Conservation (phyloP, 2,113 vertebrate species). For the Hydropotes inermis region DNA sequence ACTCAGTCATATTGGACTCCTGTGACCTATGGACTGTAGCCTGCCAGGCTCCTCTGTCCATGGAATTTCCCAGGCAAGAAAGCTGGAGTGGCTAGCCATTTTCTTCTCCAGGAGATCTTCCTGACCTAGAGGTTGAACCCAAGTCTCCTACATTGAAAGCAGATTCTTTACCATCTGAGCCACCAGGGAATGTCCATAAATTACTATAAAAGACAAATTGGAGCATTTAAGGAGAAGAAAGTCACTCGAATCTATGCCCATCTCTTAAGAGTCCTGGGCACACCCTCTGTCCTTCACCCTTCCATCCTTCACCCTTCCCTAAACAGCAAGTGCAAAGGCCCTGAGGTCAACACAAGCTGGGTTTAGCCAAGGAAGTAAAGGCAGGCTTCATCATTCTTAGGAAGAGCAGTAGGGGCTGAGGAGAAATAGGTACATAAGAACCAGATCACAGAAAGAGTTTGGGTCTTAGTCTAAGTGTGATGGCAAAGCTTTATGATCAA, state of each 20-base stretch:
- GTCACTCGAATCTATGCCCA: not conserved
- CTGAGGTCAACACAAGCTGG: not conserved
- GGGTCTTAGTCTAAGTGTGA: not conserved
- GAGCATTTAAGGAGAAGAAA: not conserved
- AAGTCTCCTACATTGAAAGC: not conserved
- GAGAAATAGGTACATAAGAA: not conserved
- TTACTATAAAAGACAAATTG: not conserved
- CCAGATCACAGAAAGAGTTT: not conserved
- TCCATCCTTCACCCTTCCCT: not conserved
- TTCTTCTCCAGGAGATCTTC: not conserved
- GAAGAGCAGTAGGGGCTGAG: not conserved
- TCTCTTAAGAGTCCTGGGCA: not conserved
- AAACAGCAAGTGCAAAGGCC: not conserved
- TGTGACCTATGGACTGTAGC: not conserved
- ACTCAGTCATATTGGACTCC: not conserved
- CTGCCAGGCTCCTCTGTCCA: not conserved
- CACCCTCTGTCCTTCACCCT: not conserved
- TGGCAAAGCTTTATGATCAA: not conserved
- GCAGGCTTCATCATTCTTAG: not conserved
- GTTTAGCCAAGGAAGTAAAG: not conserved
- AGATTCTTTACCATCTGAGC: not conserved
- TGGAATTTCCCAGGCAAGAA: not conserved
- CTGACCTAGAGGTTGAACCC: not conserved
- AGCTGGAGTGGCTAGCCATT: not conserved
- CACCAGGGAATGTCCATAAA: not conserved